These are phyloP conservation scores for Sinella curviseta DNA, from an alignment of 1,140 invertebrate genomes.

Conservation along the genomic window DNA sequence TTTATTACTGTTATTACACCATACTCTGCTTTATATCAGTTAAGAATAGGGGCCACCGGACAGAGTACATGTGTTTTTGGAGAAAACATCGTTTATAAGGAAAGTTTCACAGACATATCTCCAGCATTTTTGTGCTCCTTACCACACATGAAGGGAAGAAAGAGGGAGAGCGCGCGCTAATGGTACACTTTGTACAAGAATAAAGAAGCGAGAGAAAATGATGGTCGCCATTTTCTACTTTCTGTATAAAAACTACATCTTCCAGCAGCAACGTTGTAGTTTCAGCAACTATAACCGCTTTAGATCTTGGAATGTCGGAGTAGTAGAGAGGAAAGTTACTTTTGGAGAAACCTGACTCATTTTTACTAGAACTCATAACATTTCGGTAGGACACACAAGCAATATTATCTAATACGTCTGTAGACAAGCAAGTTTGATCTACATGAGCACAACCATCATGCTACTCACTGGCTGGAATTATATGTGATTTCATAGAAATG, in stretches of 20 bases:
- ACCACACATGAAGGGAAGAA: not conserved
- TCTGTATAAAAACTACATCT: no score
- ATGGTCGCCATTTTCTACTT: not conserved
- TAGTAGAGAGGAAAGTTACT: not conserved
- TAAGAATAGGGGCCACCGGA: not conserved
- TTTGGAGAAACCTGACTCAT: not conserved
- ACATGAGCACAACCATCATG: not conserved
- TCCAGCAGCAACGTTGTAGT: no score
- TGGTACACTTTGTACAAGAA: not conserved
- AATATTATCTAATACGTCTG: no score
- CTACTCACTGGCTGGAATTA: no score
- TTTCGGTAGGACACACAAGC: no score
- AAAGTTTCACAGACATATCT: constrained; percentile 5
- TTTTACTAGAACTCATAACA: no score
- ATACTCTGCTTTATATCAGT: no score
- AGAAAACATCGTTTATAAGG: not conserved
- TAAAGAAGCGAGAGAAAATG: constrained; percentile 1
- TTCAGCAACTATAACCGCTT: no score
- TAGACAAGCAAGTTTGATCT: no score
- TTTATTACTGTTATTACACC: no score
- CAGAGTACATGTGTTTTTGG: not conserved
- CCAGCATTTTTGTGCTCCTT: constrained; percentile 1
- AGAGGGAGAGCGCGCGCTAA: not conserved
- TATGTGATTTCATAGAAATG: not conserved
- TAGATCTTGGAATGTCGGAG: not conserved